phyloP scores from a whole-genome alignment of 2,113 vertebrate species.

The Brachypodius melanocephalos region DNA sequence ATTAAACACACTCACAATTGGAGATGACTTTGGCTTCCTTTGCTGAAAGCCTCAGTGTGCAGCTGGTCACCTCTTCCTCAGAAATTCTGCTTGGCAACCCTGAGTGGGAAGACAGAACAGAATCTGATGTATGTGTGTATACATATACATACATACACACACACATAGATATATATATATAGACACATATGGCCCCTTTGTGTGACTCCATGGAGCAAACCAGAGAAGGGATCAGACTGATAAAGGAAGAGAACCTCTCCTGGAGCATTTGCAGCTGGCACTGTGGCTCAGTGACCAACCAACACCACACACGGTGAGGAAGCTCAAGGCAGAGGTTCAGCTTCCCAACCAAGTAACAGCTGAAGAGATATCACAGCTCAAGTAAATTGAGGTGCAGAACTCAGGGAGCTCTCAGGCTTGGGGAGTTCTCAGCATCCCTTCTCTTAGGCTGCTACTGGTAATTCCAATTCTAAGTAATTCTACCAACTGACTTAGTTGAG shows the following conservation, averaged over 20 bases:
- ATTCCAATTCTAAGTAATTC: background rate
- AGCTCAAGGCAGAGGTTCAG: background rate
- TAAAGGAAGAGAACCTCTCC: background rate
- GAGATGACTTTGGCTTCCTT: conserved; percentile 16
- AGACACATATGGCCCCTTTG: background rate
- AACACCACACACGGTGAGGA: fast-evolving
- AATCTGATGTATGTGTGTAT: background rate
- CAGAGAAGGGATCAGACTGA: background rate
- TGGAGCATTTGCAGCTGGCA: background rate
- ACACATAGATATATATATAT: fast-evolving
- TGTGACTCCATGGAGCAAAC: background rate
- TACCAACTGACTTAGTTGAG: background rate
- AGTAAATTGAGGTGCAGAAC: background rate
- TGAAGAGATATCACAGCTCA: background rate
- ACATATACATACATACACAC: fast-evolving
- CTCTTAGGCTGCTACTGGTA: background rate
- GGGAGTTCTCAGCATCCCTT: background rate
- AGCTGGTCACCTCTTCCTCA: background rate
- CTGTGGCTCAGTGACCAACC: background rate
- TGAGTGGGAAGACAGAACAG: background rate
- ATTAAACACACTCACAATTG: background rate
- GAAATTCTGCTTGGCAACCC: background rate
- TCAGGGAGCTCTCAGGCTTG: background rate
- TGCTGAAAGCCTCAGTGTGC: conserved; percentile 22
- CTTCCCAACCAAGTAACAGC: background rate